Evolutionary conservation across 2,113 vertebrate genomes (phyloP), one percentile per base, ranked within the genome.

Genomic region (Lethenteron camtschaticum): DNA sequence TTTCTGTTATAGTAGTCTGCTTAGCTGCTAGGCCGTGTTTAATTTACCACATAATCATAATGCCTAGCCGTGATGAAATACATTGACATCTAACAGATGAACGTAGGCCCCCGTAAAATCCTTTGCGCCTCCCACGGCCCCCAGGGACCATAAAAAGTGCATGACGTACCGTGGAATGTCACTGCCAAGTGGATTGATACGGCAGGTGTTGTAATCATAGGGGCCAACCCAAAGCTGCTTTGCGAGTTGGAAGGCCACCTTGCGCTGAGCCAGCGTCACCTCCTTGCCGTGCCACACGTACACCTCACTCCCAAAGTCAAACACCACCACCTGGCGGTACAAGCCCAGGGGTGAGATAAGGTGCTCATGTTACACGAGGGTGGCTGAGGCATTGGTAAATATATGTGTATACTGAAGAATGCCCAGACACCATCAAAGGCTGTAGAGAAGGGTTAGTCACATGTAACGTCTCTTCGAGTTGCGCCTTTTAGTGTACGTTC

Each of bases 261-360:
- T 81, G 72, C 76, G 79, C 9, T 78, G 77, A 56, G 76, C 60
- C 56, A 68, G 70, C 14, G 80, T 72, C 20, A 80, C 81, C 4
- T 82, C 78, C 73, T 75, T 77, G 18, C 84, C 83, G 1, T 76
- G 78, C 84, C 84, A 85, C 71, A 85, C 76, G 76, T 85, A 85
- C 69, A 85, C 76, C 77, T 85, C 84, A 6, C 78, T 79, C 75
- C 84, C 84, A 9, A 85, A 85, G 73, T 85, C 84, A 73, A 83
- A 82, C 79, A 85, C 76, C 72, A 85, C 77, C 2, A 78, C 79
- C 84, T 85, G 75, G 63, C 10, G 24, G 63, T 16, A 24, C n/a
- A 66, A 66, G 24, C 9, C 63, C 9, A 16, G 8, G 9, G 63
- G 24, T 66, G n/a, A 66, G 24, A 24, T 24, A 66, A 11, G 24